Evolutionary conservation across 2,888 invertebrate genomes (phyloP).

Genomic region (Chaitophorus viminalis): DNA sequence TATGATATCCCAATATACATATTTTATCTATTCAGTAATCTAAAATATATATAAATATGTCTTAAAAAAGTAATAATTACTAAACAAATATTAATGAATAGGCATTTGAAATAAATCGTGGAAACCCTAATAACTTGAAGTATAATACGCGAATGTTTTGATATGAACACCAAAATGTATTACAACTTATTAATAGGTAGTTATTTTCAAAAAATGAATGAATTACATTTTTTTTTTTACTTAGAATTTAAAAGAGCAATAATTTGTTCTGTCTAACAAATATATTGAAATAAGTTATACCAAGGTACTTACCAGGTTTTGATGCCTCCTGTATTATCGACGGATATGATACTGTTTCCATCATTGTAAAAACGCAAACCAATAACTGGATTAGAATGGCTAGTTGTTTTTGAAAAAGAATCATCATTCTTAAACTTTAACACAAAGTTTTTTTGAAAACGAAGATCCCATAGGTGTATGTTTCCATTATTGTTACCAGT

Average conservation of each 20-base stretch:
- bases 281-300: neutral
- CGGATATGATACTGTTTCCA: constrained; percentile 31
- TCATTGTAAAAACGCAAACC: constrained; percentile 44
- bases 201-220: neutral
- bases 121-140: too few relatives aligned
- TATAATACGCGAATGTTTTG: too few relatives aligned
- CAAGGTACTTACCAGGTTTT: constrained; percentile 39
- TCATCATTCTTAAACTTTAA: neutral
- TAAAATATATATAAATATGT: too few relatives aligned
- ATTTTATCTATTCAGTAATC: too few relatives aligned
- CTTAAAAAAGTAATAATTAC: too few relatives aligned
- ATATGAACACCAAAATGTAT: too few relatives aligned
- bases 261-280: neutral
- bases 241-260: neutral
- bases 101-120: too few relatives aligned
- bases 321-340: constrained; percentile 1
- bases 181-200: neutral
- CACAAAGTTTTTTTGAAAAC: constrained; percentile 22
- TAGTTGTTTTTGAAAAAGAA: neutral
- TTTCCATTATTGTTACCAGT: constrained; percentile 47
- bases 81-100: too few relatives aligned
- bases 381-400: constrained; percentile 7
- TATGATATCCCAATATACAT: neutral
- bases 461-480: constrained; percentile 40
- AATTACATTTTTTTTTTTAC: too few relatives aligned